These are phyloP conservation scores for Chironomus tepperi DNA, from an alignment of 1,140 invertebrate species.

Conservation along the genomic window DNA sequence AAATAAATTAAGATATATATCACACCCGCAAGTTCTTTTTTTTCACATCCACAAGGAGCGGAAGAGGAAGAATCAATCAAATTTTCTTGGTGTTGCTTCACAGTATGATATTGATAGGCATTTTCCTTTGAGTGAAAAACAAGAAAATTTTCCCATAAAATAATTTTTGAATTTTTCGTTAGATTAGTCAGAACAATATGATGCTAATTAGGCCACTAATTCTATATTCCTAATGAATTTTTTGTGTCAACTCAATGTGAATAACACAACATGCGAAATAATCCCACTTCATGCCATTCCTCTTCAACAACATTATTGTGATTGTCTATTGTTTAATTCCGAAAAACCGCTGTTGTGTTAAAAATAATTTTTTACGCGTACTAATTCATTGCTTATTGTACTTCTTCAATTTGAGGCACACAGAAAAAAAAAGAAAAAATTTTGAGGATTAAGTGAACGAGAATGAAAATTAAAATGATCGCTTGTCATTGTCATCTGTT, in stretches of 20 bases:
- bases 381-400: background rate
- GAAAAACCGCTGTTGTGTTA: background rate
- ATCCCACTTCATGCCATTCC: background rate
- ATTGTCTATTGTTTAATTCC: conserved; percentile 20
- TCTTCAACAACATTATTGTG: background rate
- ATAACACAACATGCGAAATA: background rate
- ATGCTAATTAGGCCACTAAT: too few species aligned
- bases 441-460: background rate
- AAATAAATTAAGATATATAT: conserved; percentile 15
- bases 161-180: too few species aligned
- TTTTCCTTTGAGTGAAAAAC: too few species aligned
- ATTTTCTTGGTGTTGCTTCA: background rate
- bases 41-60: background rate
- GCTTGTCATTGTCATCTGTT: conserved; percentile 24
- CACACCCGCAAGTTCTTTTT: too few species aligned
- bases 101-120: too few species aligned
- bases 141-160: too few species aligned
- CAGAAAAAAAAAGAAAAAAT: too few species aligned
- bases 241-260: too few species aligned
- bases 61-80: conserved; percentile 7
- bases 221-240: too few species aligned
- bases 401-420: background rate
- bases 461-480: background rate
- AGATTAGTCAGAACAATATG: too few species aligned
- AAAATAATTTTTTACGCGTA: background rate